Evolutionary conservation across 1,140 invertebrate species (phyloP).

Genomic region (Drosophila pseudoananassae): DNA sequence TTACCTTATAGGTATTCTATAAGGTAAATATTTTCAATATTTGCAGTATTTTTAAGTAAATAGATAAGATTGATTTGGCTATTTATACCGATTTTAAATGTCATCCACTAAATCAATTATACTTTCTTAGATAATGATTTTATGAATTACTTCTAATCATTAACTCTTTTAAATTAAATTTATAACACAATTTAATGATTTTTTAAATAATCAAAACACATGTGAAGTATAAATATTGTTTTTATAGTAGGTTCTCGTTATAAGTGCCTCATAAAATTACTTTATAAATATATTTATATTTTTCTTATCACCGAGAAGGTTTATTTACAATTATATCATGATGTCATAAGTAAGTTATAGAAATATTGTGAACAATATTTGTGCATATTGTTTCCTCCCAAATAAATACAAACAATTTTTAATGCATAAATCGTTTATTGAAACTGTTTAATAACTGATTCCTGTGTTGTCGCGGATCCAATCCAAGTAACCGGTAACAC

Average conservation of each 20-base stretch:
- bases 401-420: neutral
- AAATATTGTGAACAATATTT: no score
- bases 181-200: constrained; percentile 13
- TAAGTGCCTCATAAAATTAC: no score
- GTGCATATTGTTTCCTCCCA: neutral
- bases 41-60: neutral
- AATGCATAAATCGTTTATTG: constrained; percentile 15
- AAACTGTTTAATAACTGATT: constrained; percentile 39
- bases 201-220: neutral
- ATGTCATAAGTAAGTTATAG: no score
- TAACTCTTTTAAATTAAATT: neutral
- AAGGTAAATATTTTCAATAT: no score
- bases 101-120: constrained; percentile 5
- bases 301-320: neutral
- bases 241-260: no score
- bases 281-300: no score
- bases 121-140: constrained; percentile 14
- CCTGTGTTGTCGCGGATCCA: constrained; percentile 84
- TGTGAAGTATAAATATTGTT: neutral
- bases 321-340: no score
- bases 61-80: constrained; percentile 5
- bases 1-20: neutral
- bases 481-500: constrained; percentile 84
- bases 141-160: constrained; percentile 6
- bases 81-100: neutral